A percentile compares a stretch with the other conserved stretches of the same genome.
Conservation (phyloP, 2,888 invertebrate species). For the Adelphocoris suturalis region DNA sequence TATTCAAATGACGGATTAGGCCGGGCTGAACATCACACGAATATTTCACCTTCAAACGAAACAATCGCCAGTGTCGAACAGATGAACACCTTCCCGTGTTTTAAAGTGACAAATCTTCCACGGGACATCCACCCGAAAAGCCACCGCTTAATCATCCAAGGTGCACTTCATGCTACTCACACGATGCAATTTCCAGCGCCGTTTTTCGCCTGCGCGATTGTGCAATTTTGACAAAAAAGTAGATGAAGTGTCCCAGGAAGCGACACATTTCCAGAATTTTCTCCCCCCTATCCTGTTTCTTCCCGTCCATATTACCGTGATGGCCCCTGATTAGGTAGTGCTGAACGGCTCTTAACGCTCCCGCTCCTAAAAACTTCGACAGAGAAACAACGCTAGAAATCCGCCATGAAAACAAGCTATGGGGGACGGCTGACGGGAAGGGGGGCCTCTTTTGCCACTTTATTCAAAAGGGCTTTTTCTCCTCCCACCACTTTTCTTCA, state of each 20-base stretch:
- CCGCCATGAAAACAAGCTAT: slow-evolving; percentile 13
- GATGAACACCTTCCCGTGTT: neutral
- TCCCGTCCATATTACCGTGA: neutral
- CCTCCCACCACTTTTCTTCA: neutral
- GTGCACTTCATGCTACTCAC: neutral
- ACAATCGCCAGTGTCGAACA: neutral
- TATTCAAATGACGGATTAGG: neutral
- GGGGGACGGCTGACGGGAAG: neutral
- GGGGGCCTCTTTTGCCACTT: slow-evolving; percentile 16
- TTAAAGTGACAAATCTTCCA: neutral
- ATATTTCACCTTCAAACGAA: neutral
- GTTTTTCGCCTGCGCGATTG: neutral
- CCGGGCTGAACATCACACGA: neutral
- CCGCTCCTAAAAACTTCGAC: neutral
- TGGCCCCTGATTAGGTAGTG: slow-evolving; percentile 13
- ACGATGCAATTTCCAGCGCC: neutral
- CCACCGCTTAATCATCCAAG: neutral
- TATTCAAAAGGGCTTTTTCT: slow-evolving; percentile 1
- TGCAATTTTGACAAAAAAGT: neutral
- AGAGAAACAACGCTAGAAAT: slow-evolving; percentile 9
- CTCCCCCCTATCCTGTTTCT: too few relatives aligned
- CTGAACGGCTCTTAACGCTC: neutral
- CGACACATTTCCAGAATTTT: neutral
- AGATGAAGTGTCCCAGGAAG: neutral
- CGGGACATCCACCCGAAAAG: neutral